Percentiles rank a stretch among this genome's conserved stretches.
Conservation (phyloP, 2,797 vertebrate genomes). For the Lagorchestes hirsutus region DNA sequence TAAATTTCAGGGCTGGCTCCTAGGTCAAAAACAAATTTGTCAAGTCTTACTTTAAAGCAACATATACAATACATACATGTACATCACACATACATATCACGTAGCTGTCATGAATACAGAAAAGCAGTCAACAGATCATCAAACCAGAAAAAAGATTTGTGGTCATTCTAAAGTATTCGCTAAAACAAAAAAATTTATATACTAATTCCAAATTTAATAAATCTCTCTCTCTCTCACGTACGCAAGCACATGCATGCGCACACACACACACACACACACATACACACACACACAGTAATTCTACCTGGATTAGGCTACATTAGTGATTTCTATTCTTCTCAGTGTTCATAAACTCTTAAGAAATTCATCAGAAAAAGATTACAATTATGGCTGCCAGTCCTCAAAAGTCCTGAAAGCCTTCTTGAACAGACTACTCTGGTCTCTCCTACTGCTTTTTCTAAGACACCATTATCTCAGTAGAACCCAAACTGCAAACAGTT, state of each 20-base stretch:
- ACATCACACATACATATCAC: background rate
- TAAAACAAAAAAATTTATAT: background rate
- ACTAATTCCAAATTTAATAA: background rate
- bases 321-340: conserved; percentile 35
- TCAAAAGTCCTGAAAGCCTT: conserved; percentile 14
- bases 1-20: background rate
- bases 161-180: background rate
- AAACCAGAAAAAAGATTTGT: background rate
- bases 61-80: background rate
- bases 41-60: background rate
- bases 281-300: background rate
- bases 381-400: background rate
- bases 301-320: background rate
- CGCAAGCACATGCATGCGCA: too few relatives aligned
- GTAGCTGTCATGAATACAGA: background rate
- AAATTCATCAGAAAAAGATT: conserved; percentile 16
- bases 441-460: conserved; percentile 14
- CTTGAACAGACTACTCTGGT: background rate
- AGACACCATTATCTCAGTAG: background rate
- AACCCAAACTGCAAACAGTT: background rate
- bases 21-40: background rate
- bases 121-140: background rate
- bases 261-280: background rate
- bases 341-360: background rate
- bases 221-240: background rate